phyloP scores from a whole-genome alignment of 2,113 vertebrate species.

The Orientallactaga bullata region DNA sequence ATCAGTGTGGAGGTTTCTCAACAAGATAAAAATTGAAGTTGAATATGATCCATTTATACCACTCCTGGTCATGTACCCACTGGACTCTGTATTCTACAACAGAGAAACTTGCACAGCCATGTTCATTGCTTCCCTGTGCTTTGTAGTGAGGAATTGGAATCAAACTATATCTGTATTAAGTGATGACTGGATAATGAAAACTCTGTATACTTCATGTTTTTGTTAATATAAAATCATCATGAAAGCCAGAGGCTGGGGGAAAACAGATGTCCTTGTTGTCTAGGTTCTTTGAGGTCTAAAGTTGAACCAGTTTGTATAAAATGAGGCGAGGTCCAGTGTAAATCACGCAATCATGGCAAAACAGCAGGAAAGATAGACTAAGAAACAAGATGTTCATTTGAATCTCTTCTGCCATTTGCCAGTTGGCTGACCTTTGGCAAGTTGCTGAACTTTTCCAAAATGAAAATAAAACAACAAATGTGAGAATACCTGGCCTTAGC shows the following conservation, averaged over 20 bases:
- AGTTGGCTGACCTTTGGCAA: not conserved
- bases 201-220: not conserved
- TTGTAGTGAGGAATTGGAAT: no score
- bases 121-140: no score
- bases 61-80: no score
- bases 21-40: no score
- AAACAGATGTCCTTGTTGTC: not conserved
- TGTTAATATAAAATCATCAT: not conserved
- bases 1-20: no score
- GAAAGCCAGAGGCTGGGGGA: not conserved
- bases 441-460: constrained; percentile 9
- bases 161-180: no score
- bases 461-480: constrained; percentile 5
- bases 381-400: not conserved
- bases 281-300: not conserved
- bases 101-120: no score
- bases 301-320: not conserved
- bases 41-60: no score
- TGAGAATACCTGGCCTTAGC: not conserved
- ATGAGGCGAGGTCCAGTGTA: not conserved
- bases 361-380: not conserved
- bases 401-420: not conserved
- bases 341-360: not conserved
- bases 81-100: no score
- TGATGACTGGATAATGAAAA: no score